Evolutionary conservation across 2,888 invertebrate species (phyloP), one percentile per base, ranked within the genome.

Genomic region (Carpatolechia fugitivella): DNA sequence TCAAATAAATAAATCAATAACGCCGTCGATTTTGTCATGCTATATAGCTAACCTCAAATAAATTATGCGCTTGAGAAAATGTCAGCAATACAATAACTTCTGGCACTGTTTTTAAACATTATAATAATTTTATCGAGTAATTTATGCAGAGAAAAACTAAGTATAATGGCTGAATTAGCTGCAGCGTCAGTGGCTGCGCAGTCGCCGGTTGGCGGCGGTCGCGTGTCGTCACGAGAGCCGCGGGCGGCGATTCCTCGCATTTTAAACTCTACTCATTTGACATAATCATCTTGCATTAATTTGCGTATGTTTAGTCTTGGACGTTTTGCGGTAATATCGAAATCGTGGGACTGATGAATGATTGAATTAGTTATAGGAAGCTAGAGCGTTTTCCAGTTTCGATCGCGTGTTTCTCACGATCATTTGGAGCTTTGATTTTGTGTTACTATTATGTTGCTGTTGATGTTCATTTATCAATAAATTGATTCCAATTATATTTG

Each of bases 161-260:
- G n/a, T n/a, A 44, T 24, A 44, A 44, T 20, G 44, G 44, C 6
- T 13, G 44, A 44, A 44, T 44, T 44, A 44, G 29, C 44, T 44
- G 29, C 29, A 44, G 20, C 44, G 44, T 70, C 68, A 68, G 62
- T 68, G 70, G 66, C 62, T 73, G 71, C 72, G 71, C 76, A 72
- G 72, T 64, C 61, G 70, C 77, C 77, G 62, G 69, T 66, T 8
- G n/a, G 41, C 10, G 24, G 24, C 20, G 20, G 29, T 81, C 65
- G 84, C 85, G 78, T 86, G 85, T 68, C 65, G 69, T 76, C 85
- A 83, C 83, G 85, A 75, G 56, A 72, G 75, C 85, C 78, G 13
- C 60, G 53, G 49, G 29, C 24, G 24, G 29, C 20, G 20, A 44
- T 20, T 10, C 20, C 24, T 3, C 24, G 44, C 44, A 29, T 20